Conservation (phyloP, 1,140 invertebrate genomes). For the Caenorhabditis brenneri region DNA sequence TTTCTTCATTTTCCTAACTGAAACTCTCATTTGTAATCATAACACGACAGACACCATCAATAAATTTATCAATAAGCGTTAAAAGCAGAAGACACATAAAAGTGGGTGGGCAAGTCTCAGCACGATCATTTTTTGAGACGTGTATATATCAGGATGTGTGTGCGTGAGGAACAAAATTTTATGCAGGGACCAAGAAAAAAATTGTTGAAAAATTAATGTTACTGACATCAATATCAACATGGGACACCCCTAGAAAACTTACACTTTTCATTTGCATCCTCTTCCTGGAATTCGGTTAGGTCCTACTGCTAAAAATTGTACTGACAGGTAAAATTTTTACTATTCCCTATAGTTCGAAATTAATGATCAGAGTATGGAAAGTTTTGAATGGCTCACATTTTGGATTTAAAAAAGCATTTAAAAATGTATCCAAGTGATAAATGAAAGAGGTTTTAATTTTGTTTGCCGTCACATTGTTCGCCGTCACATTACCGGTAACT, state of each 20-base stretch:
- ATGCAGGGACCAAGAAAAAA: slow-evolving; percentile 21
- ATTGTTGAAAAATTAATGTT: slow-evolving; percentile 6
- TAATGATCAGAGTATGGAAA: no score
- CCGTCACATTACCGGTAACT: no score
- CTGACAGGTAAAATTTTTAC: background rate
- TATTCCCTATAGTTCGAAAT: no score
- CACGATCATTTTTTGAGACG: background rate
- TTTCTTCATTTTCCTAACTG: no score
- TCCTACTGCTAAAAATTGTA: background rate
- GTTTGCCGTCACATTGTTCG: no score
- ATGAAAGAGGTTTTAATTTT: no score
- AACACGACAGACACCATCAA: background rate
- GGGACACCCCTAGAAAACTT: background rate
- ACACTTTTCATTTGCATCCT: background rate
- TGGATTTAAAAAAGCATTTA: no score
- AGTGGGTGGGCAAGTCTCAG: background rate
- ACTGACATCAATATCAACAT: slow-evolving; percentile 9
- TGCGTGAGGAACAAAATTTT: slow-evolving; percentile 30
- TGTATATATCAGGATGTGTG: background rate
- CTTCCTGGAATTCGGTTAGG: background rate
- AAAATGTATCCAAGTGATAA: no score
- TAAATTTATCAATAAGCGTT: background rate
- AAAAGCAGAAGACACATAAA: background rate
- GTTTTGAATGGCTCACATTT: no score
- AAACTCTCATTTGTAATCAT: background rate